These are phyloP conservation scores for Megathymus violae DNA, from an alignment of 1,140 invertebrate genomes.

Conservation along the genomic window DNA sequence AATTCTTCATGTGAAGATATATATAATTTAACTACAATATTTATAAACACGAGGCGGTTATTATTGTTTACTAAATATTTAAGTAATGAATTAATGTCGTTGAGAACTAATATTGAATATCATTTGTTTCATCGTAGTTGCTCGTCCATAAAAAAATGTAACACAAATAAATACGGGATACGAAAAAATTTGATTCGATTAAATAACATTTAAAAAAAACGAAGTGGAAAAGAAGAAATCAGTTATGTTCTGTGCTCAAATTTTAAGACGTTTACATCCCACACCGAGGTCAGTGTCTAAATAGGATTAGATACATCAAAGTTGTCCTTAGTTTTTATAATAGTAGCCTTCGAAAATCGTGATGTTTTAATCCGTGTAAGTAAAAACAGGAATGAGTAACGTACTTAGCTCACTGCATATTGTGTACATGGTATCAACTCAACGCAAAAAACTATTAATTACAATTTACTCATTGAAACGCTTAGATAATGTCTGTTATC, in stretches of 20 bases:
- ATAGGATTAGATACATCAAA: not conserved
- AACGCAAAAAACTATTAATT: too few species aligned
- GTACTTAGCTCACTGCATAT: too few species aligned
- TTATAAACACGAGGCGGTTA: not conserved
- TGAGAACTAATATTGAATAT: slow-evolving; percentile 14
- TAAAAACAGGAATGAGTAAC: too few species aligned
- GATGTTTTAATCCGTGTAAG: not conserved
- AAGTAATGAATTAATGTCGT: slow-evolving; percentile 2
- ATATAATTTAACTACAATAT: not conserved
- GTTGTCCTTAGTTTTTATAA: slow-evolving; percentile 21
- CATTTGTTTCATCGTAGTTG: not conserved
- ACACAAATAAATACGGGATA: not conserved
- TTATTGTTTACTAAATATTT: slow-evolving; percentile 27
- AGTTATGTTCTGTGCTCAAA: slow-evolving; percentile 4
- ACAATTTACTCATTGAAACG: too few species aligned
- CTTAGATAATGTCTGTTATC: too few species aligned
- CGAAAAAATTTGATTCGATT: too few species aligned
- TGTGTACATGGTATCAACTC: too few species aligned
- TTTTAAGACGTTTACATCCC: slow-evolving; percentile 29
- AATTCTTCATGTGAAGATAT: too few species aligned
- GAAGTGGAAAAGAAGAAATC: slow-evolving; percentile 11
- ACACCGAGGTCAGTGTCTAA: slow-evolving; percentile 36
- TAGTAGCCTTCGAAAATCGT: slow-evolving; percentile 21
- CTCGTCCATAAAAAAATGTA: not conserved
- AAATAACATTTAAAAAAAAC: too few species aligned